Evolutionary conservation across 2,888 invertebrate species (phyloP), one percentile per base, ranked within the genome.

Genomic region (Autographa pulchrina): DNA sequence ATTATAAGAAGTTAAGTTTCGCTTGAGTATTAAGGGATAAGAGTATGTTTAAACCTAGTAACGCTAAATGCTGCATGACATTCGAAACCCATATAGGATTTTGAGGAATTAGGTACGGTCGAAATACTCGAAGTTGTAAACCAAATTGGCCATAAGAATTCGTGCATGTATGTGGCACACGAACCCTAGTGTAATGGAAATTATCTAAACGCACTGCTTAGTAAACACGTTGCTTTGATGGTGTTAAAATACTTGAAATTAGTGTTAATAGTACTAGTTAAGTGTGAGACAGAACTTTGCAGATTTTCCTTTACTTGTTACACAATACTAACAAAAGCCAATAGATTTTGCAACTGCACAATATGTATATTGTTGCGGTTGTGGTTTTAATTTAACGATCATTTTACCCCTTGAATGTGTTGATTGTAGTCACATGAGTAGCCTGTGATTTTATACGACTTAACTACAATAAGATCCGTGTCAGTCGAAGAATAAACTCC

Each of bases 331-430:
- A 65, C 38, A 64, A 76, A 78, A 76, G 62, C 70, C 67, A 62
- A 66, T 62, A 64, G 65, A 70, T 80, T 80, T 75, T 68, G 72
- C 77, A 69, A 68, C 58, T 77, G 59, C 65, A 71, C 48, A 25
- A 25, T 25, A 25, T 25, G 25, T 25, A 78, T 43, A 70, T 74
- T 77, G 75, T 77, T 74, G 78, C 69, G 82, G 82, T 83, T 70
- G 66, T 63, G 72, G 80, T 78, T 73, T 79, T 66, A 75, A 73
- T 78, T 69, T 67, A 78, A 74, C 52, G 72, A 79, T 79, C 77
- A 75, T 78, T 80, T 82, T 82, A 80, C 69, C 68, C 61, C 72
- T 80, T 72, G 72, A 67, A 73, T 70, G 62, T 66, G 62, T 78
- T 38, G 35, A 43, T 31, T 31, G 60, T 48, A 58, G 76, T 66